Base-by-base conservation (phyloP, 2,113 vertebrate genomes). In the Percopsis transmontana region DNA sequence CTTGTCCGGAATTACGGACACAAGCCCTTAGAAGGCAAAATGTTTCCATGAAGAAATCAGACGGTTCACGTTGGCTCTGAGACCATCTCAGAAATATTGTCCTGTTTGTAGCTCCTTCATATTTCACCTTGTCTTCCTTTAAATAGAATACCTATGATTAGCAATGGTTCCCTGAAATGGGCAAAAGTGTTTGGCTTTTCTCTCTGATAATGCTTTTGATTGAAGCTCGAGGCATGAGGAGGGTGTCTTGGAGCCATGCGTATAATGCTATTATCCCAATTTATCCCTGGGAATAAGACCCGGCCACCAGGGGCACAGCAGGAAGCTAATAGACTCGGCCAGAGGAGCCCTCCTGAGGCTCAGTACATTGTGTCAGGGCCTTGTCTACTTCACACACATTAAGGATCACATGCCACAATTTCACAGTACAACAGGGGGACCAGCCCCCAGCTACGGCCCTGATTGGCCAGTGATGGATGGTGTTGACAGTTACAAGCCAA, bases 341-440 rank as follows among this genome's bases (percentile, higher is more conserved):
- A 80, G 76, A 77, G 85, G 58, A 78, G 76, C 79, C 81, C 87
- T 87, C 87, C 86, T 62, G 74, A 87, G 70, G 83, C 81, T 68
- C 57, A 52, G 80, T 86, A 81, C 82, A 88, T 91, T 90, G 89
- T 92, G 90, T 89, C 81, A 85, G 77, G 80, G 85, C 81, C 90
- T 89, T 90, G 90, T 91, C 88, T 91, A 91, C 90, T 92, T 92
- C 90, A 92, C 74, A 82, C 90, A 87, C 88, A 92, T 93, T 93
- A 92, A 87, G 86, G 88, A 91, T 93, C 91, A 91, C 88, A 92
- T 89, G 89, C 86, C 87, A 86, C 91, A 88, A 93, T 93, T 92
- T 93, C 91, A 92, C 90, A 90, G 83, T 90, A 84, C 89, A 76
- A 87, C 81, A 75, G 86, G 87, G 82, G 87, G 74, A 81, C 62